Evolutionary conservation across 1,140 invertebrate genomes (phyloP).

Genomic region (Halesus radiatus): DNA sequence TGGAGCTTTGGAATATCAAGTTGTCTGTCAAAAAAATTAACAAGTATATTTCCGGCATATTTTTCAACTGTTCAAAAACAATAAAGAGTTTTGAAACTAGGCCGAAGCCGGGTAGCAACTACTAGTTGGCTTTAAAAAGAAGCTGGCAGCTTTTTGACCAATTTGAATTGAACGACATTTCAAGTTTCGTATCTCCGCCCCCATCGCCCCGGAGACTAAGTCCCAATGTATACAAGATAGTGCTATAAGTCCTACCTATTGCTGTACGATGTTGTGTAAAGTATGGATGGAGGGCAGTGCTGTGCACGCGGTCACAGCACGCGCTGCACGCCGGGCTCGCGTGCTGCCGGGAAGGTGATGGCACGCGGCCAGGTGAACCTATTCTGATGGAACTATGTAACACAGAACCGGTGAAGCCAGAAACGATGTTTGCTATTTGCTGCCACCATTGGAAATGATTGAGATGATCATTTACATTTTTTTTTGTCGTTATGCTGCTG

Average conservation of each 20-base stretch:
- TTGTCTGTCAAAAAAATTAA: too few species aligned
- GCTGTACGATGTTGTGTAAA: background rate
- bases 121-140: too few species aligned
- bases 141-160: too few species aligned
- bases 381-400: background rate
- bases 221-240: background rate
- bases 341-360: background rate
- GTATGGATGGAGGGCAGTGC: too few species aligned
- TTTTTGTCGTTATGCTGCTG: background rate
- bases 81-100: too few species aligned
- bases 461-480: too few species aligned
- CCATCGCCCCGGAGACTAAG: background rate
- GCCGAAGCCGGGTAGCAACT: too few species aligned
- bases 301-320: background rate
- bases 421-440: background rate
- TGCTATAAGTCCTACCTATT: too few species aligned
- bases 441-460: background rate
- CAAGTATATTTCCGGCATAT: too few species aligned
- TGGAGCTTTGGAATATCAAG: too few species aligned
- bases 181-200: background rate
- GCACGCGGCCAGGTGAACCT: constrained; percentile 2
- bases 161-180: background rate
- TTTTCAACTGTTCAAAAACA: too few species aligned
- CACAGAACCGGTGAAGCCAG: background rate
- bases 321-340: constrained; percentile 3